Conservation (phyloP, 1,140 invertebrate species). For the Drosophila murphyi region DNA sequence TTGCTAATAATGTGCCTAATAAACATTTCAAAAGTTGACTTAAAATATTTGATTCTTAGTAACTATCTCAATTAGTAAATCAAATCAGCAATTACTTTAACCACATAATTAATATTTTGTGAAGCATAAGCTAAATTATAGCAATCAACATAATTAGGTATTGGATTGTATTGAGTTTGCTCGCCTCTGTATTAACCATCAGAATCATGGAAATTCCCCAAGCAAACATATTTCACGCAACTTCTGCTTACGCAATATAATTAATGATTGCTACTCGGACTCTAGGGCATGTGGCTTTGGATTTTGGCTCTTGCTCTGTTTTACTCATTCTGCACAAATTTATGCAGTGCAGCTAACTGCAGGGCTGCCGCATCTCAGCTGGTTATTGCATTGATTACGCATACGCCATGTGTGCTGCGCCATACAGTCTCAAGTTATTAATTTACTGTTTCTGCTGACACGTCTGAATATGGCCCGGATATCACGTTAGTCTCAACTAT, state of each 20-base stretch:
- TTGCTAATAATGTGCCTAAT: too few relatives aligned
- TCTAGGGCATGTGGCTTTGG: conserved; percentile 21
- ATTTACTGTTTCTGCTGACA: conserved; percentile 38
- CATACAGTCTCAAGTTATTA: conserved; percentile 54
- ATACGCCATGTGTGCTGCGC: conserved; percentile 19
- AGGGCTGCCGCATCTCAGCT: conserved; percentile 9
- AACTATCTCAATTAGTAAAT: background rate
- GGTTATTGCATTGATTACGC: conserved; percentile 49
- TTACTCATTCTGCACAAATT: conserved; percentile 46
- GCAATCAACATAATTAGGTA: conserved; percentile 34
- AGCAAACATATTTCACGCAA: conserved; percentile 25
- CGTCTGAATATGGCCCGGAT: too few relatives aligned
- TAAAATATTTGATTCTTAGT: background rate
- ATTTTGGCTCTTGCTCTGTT: conserved; percentile 13
- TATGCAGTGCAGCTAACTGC: conserved; percentile 76
- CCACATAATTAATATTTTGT: conserved; percentile 11
- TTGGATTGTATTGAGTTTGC: conserved; percentile 17
- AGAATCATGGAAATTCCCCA: conserved; percentile 23
- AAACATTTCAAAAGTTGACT: too few relatives aligned
- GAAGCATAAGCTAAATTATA: conserved; percentile 11
- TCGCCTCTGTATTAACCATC: conserved; percentile 23
- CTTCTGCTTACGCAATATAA: conserved; percentile 44
- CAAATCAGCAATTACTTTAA: conserved; percentile 2
- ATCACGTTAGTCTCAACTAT: too few relatives aligned
- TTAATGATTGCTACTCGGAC: conserved; percentile 63